Conservation (phyloP, 1,140 invertebrate genomes). For the Octopus bimaculoides region DNA sequence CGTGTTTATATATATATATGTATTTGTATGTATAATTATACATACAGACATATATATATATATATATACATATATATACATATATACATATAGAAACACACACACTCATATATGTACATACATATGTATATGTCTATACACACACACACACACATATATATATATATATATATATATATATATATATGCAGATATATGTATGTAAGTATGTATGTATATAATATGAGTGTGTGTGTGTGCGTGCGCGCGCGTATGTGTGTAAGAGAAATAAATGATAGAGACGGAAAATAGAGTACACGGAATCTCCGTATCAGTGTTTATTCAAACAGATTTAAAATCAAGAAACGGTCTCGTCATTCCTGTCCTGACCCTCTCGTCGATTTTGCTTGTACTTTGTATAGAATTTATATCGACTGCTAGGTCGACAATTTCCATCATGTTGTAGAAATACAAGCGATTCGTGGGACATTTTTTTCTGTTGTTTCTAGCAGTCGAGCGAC, state of each 20-base stretch:
- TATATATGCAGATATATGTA: neutral
- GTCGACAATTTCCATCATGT: too few species aligned
- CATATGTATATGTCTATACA: neutral
- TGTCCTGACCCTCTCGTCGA: neutral
- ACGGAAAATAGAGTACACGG: neutral
- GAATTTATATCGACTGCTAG: too few species aligned
- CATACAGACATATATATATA: neutral
- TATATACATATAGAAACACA: neutral
- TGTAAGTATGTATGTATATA: neutral
- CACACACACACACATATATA: neutral
- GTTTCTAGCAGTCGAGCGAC: too few species aligned
- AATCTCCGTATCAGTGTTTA: neutral
- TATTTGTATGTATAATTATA: neutral
- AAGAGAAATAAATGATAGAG: neutral
- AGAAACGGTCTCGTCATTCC: neutral
- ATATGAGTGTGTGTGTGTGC: neutral
- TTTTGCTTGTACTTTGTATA: neutral
- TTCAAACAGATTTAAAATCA: neutral
- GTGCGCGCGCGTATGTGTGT: neutral
- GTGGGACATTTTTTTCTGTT: too few species aligned
- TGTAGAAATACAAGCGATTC: too few species aligned
- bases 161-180: conserved; percentile 4
- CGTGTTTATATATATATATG: neutral
- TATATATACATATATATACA: conserved; percentile 2
- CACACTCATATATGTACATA: neutral